Evolutionary conservation across 1,140 invertebrate species (phyloP).

Genomic region (Bombyx mandarina): DNA sequence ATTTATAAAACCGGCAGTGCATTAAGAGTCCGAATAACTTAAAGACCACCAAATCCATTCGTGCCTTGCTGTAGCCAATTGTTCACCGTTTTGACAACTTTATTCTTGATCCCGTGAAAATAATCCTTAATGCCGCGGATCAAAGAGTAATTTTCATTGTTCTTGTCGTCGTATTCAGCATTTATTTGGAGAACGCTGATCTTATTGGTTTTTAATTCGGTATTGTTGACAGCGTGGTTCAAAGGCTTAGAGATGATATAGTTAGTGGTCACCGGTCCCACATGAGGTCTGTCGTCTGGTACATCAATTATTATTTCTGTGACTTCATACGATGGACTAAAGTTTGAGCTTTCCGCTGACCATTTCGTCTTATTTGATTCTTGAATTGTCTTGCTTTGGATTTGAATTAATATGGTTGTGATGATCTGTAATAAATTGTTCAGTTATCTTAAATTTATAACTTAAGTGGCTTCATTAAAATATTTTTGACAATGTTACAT

Average conservation of each 20-base stretch:
- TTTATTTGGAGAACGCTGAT: constrained; percentile 29
- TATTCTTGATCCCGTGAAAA: constrained; percentile 5
- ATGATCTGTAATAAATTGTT: too few species aligned
- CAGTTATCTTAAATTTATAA: too few species aligned
- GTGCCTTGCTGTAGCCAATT: constrained; percentile 3
- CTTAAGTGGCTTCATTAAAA: too few species aligned
- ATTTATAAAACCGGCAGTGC: too few species aligned
- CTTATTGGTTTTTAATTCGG: constrained; percentile 21
- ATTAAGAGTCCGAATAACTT: too few species aligned
- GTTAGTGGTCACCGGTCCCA: constrained; percentile 27
- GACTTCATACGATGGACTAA: constrained; percentile 25
- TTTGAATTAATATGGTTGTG: too few species aligned
- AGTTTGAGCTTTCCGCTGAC: too few species aligned
- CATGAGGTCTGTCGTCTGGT: constrained; percentile 24
- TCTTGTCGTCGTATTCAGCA: constrained; percentile 22
- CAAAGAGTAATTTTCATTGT: constrained; percentile 4
- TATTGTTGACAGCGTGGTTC: constrained; percentile 8
- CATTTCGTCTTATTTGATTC: too few species aligned
- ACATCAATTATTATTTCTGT: constrained; percentile 39
- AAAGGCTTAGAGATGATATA: constrained; percentile 14
- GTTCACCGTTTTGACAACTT: constrained; percentile 6
- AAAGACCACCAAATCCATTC: too few species aligned
- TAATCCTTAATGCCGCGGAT: constrained; percentile 7
- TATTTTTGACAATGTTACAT: too few species aligned
- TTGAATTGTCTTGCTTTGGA: too few species aligned